Percentiles rank a stretch among this genome's conserved stretches.
Evolutionary conservation across 2,888 invertebrate genomes (phyloP).

Genomic region (Drosophila mimetica): DNA sequence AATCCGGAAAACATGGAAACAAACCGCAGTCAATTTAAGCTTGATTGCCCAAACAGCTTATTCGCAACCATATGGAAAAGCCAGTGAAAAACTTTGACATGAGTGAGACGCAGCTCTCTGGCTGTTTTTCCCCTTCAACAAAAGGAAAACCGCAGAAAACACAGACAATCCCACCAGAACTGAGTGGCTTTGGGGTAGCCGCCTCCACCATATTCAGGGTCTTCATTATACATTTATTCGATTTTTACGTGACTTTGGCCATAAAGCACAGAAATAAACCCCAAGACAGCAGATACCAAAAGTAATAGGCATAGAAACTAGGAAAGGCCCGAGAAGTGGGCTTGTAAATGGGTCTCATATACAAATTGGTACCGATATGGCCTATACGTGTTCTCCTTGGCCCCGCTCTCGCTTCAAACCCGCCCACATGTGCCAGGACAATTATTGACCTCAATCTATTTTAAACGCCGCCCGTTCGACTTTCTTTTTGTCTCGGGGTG

Average conservation of each 20-base stretch:
- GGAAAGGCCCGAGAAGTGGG: constrained; percentile 9
- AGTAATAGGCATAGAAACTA: constrained; percentile 31
- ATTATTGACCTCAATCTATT: constrained; percentile 71
- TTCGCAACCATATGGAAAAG: constrained; percentile 22
- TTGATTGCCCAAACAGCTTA: constrained; percentile 32
- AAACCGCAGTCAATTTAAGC: constrained; percentile 24
- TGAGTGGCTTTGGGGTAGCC: constrained; percentile 40
- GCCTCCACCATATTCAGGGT: constrained; percentile 13
- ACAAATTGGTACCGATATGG: constrained; percentile 51
- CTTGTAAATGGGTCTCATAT: constrained; percentile 54
- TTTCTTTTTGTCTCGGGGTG: constrained; percentile 41
- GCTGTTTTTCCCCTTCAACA: constrained; percentile 2
- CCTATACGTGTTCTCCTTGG: constrained; percentile 34
- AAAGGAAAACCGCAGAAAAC: constrained; percentile 26
- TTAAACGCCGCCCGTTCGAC: constrained; percentile 57
- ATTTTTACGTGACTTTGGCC: constrained; percentile 66
- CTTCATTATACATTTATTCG: constrained; percentile 70
- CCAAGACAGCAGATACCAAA: constrained; percentile 39
- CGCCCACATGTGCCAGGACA: constrained; percentile 53
- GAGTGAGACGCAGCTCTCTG: constrained; percentile 1
- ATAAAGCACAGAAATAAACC: constrained; percentile 65
- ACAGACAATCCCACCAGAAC: constrained; percentile 30
- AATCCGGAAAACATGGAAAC: background rate
- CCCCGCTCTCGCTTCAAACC: background rate
- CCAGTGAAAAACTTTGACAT: constrained; percentile 25